These are phyloP conservation scores for Phorcus lineatus DNA, from an alignment of 2,888 invertebrate species.

Conservation along the genomic window DNA sequence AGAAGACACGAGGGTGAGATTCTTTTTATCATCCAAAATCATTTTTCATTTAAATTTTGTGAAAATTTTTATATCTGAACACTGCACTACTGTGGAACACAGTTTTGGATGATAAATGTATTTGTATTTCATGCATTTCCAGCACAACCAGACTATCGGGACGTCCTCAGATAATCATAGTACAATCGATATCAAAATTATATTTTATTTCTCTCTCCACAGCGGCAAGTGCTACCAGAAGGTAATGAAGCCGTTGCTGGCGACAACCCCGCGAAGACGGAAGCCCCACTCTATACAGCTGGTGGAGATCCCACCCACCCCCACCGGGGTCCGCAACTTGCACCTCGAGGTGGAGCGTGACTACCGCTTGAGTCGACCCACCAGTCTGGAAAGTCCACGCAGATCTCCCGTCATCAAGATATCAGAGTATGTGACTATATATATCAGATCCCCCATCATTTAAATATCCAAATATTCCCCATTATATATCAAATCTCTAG, in stretches of 20 bases:
- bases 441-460: too few relatives aligned
- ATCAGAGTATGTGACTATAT: conserved; percentile 54
- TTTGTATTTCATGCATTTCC: too few relatives aligned
- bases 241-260: conserved; percentile 82
- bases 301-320: conserved; percentile 85
- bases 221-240: conserved; percentile 87
- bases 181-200: background rate
- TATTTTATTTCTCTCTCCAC: conserved; percentile 47
- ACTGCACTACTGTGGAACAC: too few relatives aligned
- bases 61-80: too few relatives aligned
- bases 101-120: too few relatives aligned
- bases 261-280: conserved; percentile 70
- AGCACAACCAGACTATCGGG: too few relatives aligned
- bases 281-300: conserved; percentile 89
- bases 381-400: conserved; percentile 20
- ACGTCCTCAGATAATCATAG: background rate
- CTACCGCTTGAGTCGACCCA: conserved; percentile 11
- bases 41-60: too few relatives aligned
- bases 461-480: too few relatives aligned
- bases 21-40: too few relatives aligned
- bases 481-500: too few relatives aligned
- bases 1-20: too few relatives aligned
- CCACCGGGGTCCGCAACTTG: conserved; percentile 78
- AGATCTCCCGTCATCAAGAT: conserved; percentile 54
- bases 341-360: conserved; percentile 78